Evolutionary conservation across 2,113 vertebrate species (phyloP), one percentile per base, ranked within the genome.

Genomic region (Corythoichthys haematopterus): DNA sequence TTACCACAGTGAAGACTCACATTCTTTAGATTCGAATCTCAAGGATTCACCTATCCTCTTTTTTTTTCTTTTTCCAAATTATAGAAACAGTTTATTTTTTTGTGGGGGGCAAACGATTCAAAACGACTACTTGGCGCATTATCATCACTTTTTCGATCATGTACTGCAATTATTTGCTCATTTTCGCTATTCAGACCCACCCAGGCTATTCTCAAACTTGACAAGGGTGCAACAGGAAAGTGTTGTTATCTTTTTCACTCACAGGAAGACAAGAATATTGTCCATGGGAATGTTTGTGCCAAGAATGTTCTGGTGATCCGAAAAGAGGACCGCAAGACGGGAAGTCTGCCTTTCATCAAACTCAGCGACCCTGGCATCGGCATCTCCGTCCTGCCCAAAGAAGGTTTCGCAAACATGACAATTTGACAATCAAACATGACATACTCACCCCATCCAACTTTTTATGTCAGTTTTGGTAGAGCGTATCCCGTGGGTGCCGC

Each of bases 401-500:
- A 99, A 71, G 93, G 97, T 55, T 11, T 55, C 12, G 5, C 14
- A 9, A 10, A 53, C 40, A 53, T 98, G 90, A 94, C 93, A 69
- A 1, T 14, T 33, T 69, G 9, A 62, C 40, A 48, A 47, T 16
- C 65, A 38, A 37, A 55, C 63, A 52, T 43, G 66, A 60, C 7
- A 20, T 6, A 72, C 66, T 46, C 38, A 59, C 36, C 38, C 10
- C 6, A 28, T 6, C 35, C 14, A 50, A 38, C 1, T n/a, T n/a
- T n/a, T n/a, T n/a, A n/a, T n/a, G n/a, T n/a, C n/a, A 99, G 97
- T 98, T 81, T 92, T 98, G 80, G 88, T 98, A 71, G 97, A 99
- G 79, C 93, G 94, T 68, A 98, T 99, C 89, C 97, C 97, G 0
- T 99, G 96, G 96, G 93, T 98, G 64, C 93, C 97, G 52, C 97